Base-by-base conservation (phyloP, 2,888 invertebrate genomes). In the Cremastinae sp. region DNA sequence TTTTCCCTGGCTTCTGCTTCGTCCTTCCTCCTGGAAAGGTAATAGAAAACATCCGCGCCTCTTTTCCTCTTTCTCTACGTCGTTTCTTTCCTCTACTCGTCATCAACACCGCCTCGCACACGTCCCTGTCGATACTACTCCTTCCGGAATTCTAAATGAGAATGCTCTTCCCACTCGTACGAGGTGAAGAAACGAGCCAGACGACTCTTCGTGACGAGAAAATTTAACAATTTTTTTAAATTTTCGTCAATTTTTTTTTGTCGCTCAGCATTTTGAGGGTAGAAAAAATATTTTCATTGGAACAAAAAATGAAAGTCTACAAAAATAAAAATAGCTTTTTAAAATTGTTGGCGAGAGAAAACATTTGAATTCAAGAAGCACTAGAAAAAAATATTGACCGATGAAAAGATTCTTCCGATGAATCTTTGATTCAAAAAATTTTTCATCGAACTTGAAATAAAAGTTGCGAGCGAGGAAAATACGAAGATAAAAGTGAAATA, bases 121-220 rank as follows among this genome's bases (percentile, higher is more conserved):
- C 28, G 49, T 75, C 64, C 61, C 78, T 76, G 83, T 83, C 83
- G 80, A 83, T 83, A 78, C 79, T 78, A 56, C 73, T 70, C 75
- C 75, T 77, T 47, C 69, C 74, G 73, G 83, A 83, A 83, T 83
- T 80, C 78, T 78, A 82, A 79, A 83, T 81, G 78, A 83, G 79
- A 70, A 58, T 53, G 59, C 75, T 22, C 9, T 5, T 14, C 20
- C 39, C 61, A 4, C 28, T n/a, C 16, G 51, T 20, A 43, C 43
- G 61, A 43, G 49, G 62, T 35, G 70, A 16, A 35, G 28, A 69
- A 62, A 53, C 59, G 56, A 69, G 18, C 55, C 37, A 41, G 20
- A 39, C 43, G 53, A 16, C 53, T 51, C 5, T 28, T 43, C 62
- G 39, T 62, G n/a, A 45, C 16, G 35, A n/a, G 9, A 16, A 37